A percentile compares a stretch with the other conserved stretches of the same genome.
phyloP scores from a whole-genome alignment of 2,888 invertebrate species.

The Plemyria rubiginata region DNA sequence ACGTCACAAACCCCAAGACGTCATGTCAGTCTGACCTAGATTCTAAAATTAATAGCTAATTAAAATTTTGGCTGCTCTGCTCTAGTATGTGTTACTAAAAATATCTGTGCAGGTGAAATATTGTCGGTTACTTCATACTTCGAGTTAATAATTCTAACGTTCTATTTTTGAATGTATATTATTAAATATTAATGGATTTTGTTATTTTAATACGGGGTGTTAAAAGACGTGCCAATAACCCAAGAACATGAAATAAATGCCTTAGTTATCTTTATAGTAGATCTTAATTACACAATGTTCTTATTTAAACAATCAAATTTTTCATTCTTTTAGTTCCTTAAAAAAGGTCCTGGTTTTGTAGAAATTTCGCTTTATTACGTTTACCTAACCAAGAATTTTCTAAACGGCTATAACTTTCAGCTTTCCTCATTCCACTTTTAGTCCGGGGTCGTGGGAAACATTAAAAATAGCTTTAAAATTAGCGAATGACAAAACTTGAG shows the following conservation, averaged over 20 bases:
- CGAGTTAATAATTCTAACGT: slow-evolving; percentile 1
- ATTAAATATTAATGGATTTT: not conserved
- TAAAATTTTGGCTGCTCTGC: slow-evolving; percentile 44
- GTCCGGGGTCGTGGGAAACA: slow-evolving; percentile 34
- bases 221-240: no score
- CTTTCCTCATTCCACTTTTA: slow-evolving; percentile 29
- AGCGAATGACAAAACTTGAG: slow-evolving; percentile 29
- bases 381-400: slow-evolving; percentile 4
- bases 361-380: no score
- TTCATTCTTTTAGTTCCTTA: no score
- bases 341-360: no score
- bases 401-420: slow-evolving; percentile 10
- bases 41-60: slow-evolving; percentile 46
- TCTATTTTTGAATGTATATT: slow-evolving; percentile 6
- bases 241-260: no score
- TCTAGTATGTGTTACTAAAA: slow-evolving; percentile 44
- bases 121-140: slow-evolving; percentile 13
- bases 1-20: slow-evolving; percentile 38
- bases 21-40: slow-evolving; percentile 43
- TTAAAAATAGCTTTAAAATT: slow-evolving; percentile 36
- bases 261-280: no score
- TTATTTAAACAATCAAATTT: no score
- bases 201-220: no score
- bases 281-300: no score
- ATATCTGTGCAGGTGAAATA: slow-evolving; percentile 34